A percentile compares a stretch with the other conserved stretches of the same genome.
Conservation (phyloP, 2,888 invertebrate species). For the Biston stratarius region DNA sequence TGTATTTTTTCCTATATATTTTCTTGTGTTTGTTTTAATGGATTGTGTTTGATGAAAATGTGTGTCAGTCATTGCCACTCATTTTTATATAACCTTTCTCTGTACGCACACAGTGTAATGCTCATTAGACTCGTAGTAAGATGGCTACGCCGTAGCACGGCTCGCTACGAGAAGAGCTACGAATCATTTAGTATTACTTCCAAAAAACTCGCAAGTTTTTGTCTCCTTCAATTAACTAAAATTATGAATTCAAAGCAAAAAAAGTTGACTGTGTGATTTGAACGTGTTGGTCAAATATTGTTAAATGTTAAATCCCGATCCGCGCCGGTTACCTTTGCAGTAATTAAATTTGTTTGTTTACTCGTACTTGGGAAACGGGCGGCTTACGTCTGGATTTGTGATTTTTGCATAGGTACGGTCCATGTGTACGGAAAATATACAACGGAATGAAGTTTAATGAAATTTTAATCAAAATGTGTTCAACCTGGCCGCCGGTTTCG, state of each 20-base stretch:
- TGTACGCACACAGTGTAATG: neutral
- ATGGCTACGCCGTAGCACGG: constrained; percentile 6
- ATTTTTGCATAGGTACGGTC: constrained; percentile 54
- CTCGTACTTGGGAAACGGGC: constrained; percentile 50
- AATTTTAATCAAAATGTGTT: constrained; percentile 68
- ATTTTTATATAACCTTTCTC: neutral
- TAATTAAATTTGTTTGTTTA: constrained; percentile 73
- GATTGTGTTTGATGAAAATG: neutral
- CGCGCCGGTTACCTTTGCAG: constrained; percentile 42
- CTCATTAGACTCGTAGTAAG: neutral
- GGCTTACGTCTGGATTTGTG: constrained; percentile 57
- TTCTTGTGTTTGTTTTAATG: constrained; percentile 1
- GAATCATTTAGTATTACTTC: neutral
- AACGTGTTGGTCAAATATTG: constrained; percentile 27
- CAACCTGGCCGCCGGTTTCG: constrained; percentile 44
- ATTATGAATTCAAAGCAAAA: constrained; percentile 11
- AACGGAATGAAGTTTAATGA: constrained; percentile 62
- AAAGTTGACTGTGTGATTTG: constrained; percentile 19
- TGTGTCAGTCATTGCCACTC: neutral
- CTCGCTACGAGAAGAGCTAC: neutral
- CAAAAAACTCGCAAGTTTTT: neutral
- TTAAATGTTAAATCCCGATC: constrained; percentile 17
- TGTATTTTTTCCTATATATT: constrained; percentile 8
- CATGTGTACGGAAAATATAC: constrained; percentile 60
- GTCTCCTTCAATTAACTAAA: constrained; percentile 8